Base-by-base conservation (phyloP, 2,888 invertebrate genomes). In the Idaea aversata region DNA sequence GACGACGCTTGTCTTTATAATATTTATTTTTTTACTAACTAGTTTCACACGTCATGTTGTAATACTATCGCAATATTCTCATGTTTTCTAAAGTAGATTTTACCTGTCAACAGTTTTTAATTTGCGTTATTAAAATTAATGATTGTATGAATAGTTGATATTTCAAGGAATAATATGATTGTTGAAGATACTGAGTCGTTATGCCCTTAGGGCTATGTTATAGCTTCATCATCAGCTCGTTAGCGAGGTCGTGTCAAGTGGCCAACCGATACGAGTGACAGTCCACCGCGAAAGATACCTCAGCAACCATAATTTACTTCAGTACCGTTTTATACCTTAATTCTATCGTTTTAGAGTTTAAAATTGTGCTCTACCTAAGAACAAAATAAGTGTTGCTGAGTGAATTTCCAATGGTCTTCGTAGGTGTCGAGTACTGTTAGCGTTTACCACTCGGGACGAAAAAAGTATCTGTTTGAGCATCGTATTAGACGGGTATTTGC, bases 341-440 rank as follows among this genome's bases (percentile, higher is more conserved):
- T 5, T 0, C 34, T 0, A 25, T 57, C 16, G 5, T 0, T 5
- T 63, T 67, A 77, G 69, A 61, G 70, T 65, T 69, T 58, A 66
- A 47, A 70, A 66, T 78, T 13, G 35, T 0, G n/a, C 63, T 57
- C 2, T 35, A 6, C 2, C 7, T 47, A 47, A 47, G n/a, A 35
- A 59, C 38, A 65, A 61, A 66, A 61, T 62, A 66, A 72, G 66
- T 73, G 63, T 63, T 73, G 71, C 70, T 70, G 71, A 67, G 72
- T 72, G 59, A 70, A 72, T 74, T 75, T 75, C 74, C 77, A 75
- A 79, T 76, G 66, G 66, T 62, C 67, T 65, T 70, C 72, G 87
- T 87, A 77, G 88, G 88, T 77, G 88, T 84, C 65, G 73, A 82
- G 79, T 83, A 86, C 87, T 80, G 88, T 87, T 88, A 86, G 76